These are phyloP conservation scores for Porphyrio hochstetteri DNA, from an alignment of 2,113 vertebrate species.

Conservation along the genomic window DNA sequence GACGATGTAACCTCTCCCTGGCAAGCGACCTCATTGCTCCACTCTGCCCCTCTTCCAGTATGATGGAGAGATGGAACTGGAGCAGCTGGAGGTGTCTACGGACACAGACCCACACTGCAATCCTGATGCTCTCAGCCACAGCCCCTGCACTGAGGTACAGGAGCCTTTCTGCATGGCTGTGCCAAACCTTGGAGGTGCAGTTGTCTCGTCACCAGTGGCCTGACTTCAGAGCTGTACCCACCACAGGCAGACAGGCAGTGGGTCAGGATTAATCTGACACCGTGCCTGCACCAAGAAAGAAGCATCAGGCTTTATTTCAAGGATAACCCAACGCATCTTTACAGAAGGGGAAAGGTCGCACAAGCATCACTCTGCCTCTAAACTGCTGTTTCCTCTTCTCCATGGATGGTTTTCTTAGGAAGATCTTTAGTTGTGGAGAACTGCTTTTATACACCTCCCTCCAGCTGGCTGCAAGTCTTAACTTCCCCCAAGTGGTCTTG, in stretches of 20 bases:
- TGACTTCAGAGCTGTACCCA: neutral
- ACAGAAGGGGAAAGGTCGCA: neutral
- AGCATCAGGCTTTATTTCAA: neutral
- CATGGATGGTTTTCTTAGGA: neutral
- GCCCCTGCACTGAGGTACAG: neutral
- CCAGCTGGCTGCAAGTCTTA: neutral
- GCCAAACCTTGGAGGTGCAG: neutral
- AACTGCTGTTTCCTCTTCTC: neutral
- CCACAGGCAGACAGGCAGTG: neutral
- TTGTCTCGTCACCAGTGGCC: neutral
- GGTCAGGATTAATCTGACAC: neutral
- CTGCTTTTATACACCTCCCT: neutral
- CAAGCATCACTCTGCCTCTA: neutral
- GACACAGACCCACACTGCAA: neutral
- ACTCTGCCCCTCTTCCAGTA: neutral
- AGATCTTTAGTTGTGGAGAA: neutral
- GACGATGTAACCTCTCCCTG: neutral
- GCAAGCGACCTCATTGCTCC: accelerated
- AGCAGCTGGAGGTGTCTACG: neutral
- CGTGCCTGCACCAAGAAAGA: neutral
- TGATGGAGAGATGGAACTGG: accelerated
- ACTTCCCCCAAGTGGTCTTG: neutral
- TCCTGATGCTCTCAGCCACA: neutral
- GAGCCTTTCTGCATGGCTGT: neutral
- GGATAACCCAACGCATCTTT: neutral